A percentile compares a stretch with the other conserved stretches of the same genome.
phyloP scores from a whole-genome alignment of 2,888 invertebrate species.

The Liposcelis brunnea region DNA sequence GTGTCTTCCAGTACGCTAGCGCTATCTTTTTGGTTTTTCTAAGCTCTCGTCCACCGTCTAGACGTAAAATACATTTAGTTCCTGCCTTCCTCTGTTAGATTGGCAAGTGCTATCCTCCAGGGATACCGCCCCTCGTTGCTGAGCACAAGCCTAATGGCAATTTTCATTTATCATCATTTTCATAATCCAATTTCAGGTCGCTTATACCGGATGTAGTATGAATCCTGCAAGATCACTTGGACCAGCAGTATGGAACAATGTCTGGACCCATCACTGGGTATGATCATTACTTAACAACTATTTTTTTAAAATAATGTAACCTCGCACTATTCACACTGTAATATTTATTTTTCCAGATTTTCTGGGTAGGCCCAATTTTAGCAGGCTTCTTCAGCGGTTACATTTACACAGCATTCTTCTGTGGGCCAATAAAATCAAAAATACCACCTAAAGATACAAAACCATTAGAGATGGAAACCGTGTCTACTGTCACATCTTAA shows the following conservation, averaged over 20 bases:
- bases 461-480: background rate
- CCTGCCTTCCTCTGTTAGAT: no score
- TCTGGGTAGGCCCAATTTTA: constrained; percentile 44
- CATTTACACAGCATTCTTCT: constrained; percentile 25
- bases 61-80: no score
- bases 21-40: no score
- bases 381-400: constrained; percentile 26
- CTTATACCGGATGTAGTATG: constrained; percentile 50
- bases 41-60: no score
- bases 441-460: background rate
- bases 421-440: background rate
- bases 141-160: background rate
- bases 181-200: constrained; percentile 32
- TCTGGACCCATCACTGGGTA: constrained; percentile 48
- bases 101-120: no score
- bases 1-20: no score
- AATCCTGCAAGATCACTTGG: constrained; percentile 51
- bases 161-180: background rate
- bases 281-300: constrained; percentile 18
- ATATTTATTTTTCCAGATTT: constrained; percentile 28
- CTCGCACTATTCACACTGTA: background rate
- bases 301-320: background rate
- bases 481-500: background rate
- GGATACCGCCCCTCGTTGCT: background rate
- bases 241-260: constrained; percentile 48